Conservation (phyloP, 2,888 invertebrate genomes). For the Choreutis nemorana region DNA sequence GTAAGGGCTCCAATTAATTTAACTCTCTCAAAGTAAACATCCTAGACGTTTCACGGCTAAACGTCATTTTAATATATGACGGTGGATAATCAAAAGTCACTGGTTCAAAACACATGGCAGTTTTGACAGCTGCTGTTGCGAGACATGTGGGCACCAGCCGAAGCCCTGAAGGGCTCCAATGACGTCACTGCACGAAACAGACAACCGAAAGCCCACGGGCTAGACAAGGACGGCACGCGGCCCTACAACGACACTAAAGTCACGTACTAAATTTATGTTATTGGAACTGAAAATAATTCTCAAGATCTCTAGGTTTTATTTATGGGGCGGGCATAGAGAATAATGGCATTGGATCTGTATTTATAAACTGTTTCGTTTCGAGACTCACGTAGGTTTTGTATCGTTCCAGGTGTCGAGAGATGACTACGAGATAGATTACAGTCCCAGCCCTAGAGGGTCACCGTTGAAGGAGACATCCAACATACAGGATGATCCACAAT, state of each 20-base stretch:
- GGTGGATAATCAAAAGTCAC: too few species aligned
- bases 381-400: conserved; percentile 8
- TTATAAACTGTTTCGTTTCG: conserved; percentile 5
- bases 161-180: conserved; percentile 51
- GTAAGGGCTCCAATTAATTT: conserved; percentile 6
- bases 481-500: conserved; percentile 45
- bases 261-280: conserved; percentile 33
- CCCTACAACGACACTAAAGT: conserved; percentile 20
- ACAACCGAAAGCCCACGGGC: conserved; percentile 20
- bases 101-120: conserved; percentile 25
- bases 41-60: conserved; percentile 35
- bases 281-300: conserved; percentile 34
- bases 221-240: conserved; percentile 28
- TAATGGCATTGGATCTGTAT: conserved; percentile 7
- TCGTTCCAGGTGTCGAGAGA: conserved; percentile 55
- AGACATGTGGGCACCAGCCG: conserved; percentile 44
- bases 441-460: conserved; percentile 47
- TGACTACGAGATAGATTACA: conserved; percentile 54
- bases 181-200: conserved; percentile 29
- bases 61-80: too few species aligned
- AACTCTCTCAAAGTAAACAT: conserved; percentile 20
- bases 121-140: conserved; percentile 41
- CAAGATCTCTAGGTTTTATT: conserved; percentile 23
- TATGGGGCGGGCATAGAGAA: conserved; percentile 17
- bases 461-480: conserved; percentile 57